Percentiles rank a stretch among this genome's conserved stretches.
These are phyloP conservation scores for Drosophila peninsularis DNA, from an alignment of 2,888 invertebrate species.

Conservation along the genomic window DNA sequence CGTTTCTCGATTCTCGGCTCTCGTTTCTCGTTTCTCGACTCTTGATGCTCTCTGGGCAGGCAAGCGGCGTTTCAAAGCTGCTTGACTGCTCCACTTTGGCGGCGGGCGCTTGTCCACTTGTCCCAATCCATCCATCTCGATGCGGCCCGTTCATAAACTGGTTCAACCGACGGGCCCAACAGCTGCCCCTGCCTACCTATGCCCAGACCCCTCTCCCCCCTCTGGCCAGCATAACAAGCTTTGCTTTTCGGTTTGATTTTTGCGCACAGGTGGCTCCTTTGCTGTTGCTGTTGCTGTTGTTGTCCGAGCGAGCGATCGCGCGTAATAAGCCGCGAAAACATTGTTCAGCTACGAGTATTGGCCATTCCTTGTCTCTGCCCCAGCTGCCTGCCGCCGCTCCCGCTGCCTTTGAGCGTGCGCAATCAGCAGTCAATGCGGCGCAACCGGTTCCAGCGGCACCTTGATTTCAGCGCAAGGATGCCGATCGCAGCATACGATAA, in stretches of 20 bases:
- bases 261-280: constrained; percentile 72
- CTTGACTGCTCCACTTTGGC: constrained; percentile 78
- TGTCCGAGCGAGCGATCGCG: constrained; percentile 61
- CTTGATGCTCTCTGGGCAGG: constrained; percentile 15
- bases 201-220: constrained; percentile 2
- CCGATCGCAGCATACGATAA: constrained; percentile 47
- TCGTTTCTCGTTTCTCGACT: constrained; percentile 6
- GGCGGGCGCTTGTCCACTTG: constrained; percentile 55
- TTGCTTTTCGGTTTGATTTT: constrained; percentile 76
- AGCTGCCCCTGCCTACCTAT: constrained; percentile 22
- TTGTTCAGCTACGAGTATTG: constrained; percentile 72
- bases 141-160: constrained; percentile 58
- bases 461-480: constrained; percentile 64
- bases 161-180: constrained; percentile 50
- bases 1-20: constrained; percentile 3
- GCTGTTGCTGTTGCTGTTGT: constrained; percentile 22
- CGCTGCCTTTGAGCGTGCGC: constrained; percentile 27
- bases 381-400: neutral
- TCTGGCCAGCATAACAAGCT: constrained; percentile 65
- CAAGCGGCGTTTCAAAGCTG: constrained; percentile 77
- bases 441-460: constrained; percentile 70
- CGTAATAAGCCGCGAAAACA: constrained; percentile 83
- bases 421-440: constrained; percentile 45
- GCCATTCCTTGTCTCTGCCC: constrained; percentile 16
- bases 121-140: constrained; percentile 68